phyloP scores from a whole-genome alignment of 2,888 invertebrate species.

The Trichopria drosophilae region DNA sequence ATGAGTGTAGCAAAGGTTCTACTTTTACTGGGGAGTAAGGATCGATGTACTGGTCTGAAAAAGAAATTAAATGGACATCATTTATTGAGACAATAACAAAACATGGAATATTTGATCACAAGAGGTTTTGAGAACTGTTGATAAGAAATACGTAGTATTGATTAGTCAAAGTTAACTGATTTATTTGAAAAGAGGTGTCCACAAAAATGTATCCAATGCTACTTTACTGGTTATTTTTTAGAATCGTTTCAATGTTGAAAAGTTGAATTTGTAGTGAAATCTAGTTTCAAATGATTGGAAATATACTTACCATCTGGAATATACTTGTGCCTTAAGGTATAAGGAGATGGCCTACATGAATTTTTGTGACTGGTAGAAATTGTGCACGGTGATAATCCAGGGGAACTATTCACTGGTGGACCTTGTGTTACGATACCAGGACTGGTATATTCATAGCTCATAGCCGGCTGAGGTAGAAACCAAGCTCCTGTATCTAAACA shows the following conservation, averaged over 20 bases:
- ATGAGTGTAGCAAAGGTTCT: slow-evolving; percentile 53
- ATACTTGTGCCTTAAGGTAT: slow-evolving; percentile 52
- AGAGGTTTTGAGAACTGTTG: too few species aligned
- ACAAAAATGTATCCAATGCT: too few species aligned
- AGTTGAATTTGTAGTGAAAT: background rate
- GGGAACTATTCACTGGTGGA: slow-evolving; percentile 46
- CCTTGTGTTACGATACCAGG: slow-evolving; percentile 50
- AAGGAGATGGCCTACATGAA: slow-evolving; percentile 53
- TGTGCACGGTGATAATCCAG: slow-evolving; percentile 47
- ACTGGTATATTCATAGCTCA: slow-evolving; percentile 54
- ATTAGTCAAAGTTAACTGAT: too few species aligned
- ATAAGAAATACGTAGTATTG: too few species aligned
- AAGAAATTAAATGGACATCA: too few species aligned
- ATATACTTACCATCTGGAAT: slow-evolving; percentile 50
- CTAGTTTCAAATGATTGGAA: background rate
- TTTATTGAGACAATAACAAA: too few species aligned
- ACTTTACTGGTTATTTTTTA: too few species aligned
- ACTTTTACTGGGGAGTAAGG: slow-evolving; percentile 52
- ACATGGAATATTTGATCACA: too few species aligned
- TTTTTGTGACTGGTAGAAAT: slow-evolving; percentile 51
- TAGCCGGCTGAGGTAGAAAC: slow-evolving; percentile 56
- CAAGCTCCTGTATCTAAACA: slow-evolving; percentile 50
- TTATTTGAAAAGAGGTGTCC: too few species aligned
- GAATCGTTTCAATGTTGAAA: too few species aligned
- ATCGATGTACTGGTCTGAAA: slow-evolving; percentile 48